Evolutionary conservation across 2,797 vertebrate genomes (phyloP), one percentile per base, ranked within the genome.

Genomic region (Mus minutoides): DNA sequence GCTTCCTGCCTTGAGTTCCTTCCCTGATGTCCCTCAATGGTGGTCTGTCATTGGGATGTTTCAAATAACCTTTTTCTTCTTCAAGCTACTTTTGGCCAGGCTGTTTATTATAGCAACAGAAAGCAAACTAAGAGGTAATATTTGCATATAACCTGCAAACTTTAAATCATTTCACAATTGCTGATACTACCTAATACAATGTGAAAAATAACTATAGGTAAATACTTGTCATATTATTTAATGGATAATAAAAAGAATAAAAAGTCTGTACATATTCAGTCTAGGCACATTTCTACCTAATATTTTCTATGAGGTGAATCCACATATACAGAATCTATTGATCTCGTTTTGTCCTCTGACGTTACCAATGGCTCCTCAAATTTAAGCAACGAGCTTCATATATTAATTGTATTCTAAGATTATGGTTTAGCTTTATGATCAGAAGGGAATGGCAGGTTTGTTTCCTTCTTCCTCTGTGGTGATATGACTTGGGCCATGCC

Each of bases 401-500:
- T 85, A 13, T 29, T 64, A 26, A 93, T 14, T 54, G 40, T 77
- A 56, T 40, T 77, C 79, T 37, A 29, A 21, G 10, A 31, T 69
- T 40, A 0, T 21, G 69, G 31, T 62, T 83, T 75, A 71, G 69
- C 49, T 49, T 56, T 37, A 46, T 37, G 14, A 31, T 64, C 56
- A 64, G 16, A 14, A 82, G 46, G 87, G 16, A 14, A 82, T 40
- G 87, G n/a, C 6, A 80, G 29, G 29, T 76, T 31, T 29, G 14
- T 16, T 88, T 79, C 8, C 13, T 10, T 56, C 16, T 17, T 34
- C 40, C 24, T 58, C 14, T 6, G 0, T 17, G 37, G 46, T 0
- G n/a, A 52, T 13, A 29, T 3, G 37, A n/a, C 37, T 4, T 0
- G 24, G 8, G 29, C 31, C 67, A 8, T 0, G 0, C 12, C 2